Base-by-base conservation (phyloP, 2,888 invertebrate genomes). In the Epistrophe eligans region DNA sequence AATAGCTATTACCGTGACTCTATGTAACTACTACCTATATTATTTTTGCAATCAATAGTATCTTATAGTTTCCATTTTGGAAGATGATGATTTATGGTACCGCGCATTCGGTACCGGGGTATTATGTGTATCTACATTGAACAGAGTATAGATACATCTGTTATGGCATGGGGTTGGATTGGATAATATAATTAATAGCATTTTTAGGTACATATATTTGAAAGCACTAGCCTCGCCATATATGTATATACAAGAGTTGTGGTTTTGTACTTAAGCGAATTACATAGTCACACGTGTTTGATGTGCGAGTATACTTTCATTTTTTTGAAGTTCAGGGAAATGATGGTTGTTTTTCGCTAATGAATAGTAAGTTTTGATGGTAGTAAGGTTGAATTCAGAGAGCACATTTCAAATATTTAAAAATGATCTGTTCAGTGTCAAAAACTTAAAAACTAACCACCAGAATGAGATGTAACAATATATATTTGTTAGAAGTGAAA, bases 21-120 rank as follows among this genome's bases (percentile, higher is more conserved):
- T 70, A 35, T 24, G 3, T 24, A 11, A 35, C 48, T 45, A 45
- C 24, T 24, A 24, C 24, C 24, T 15, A 32, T 58, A 73, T 4
- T 57, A 32, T 57, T 58, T 60, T 28, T 55, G n/a, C 62, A 24
- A 43, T 64, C 55, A 45, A n/a, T 72, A 17, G 8, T 79, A 32
- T 38, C 35, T 50, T 4, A 66, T 57, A 40, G 24, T 58, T 67
- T 67, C 62, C 50, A 28, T 45, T 66, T 58, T 52, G 4, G 15
- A 77, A 58, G 62, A 72, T 64, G 60, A 70, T 74, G 77, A 82
- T 82, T 82, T 82, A 82, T 82, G 71, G 48, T 48, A 58, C 10
- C n/a, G n/a, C 1, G 15, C 15, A 2, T 52, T 45, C 24, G 28
- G 35, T 35, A 58, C 57, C 35, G 57, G 35, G 55, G 15, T 28